phyloP scores from a whole-genome alignment of 2,113 vertebrate genomes.

The Hypomesus transpacificus region DNA sequence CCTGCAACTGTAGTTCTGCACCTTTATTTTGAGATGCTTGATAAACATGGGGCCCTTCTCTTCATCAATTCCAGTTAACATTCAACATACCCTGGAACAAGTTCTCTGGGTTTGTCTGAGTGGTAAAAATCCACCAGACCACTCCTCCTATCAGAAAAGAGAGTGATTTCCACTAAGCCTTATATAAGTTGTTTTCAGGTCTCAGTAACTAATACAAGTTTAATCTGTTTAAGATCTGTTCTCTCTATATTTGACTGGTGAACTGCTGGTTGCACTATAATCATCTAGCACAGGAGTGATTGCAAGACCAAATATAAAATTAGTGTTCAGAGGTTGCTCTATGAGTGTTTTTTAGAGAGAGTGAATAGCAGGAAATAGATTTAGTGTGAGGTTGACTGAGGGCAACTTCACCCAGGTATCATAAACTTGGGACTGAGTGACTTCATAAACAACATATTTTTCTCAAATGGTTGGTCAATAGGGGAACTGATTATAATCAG shows the following conservation, averaged over 20 bases:
- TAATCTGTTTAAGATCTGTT: background rate
- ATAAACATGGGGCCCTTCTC: no score
- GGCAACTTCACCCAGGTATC: background rate
- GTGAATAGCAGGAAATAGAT: background rate
- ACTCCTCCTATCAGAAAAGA: slow-evolving; percentile 31
- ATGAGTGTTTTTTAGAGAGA: background rate
- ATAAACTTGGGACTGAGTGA: slow-evolving; percentile 30
- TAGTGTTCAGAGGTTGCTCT: background rate
- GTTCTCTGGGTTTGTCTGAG: background rate
- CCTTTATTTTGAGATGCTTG: no score
- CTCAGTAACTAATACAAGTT: slow-evolving; percentile 37
- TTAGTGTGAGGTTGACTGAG: background rate
- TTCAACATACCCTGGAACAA: no score
- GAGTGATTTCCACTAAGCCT: slow-evolving; percentile 49
- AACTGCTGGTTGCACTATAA: background rate
- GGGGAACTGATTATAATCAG: slow-evolving; percentile 10
- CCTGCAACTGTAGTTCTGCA: no score
- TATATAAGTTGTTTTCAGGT: slow-evolving; percentile 53
- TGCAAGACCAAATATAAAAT: background rate
- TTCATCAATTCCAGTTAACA: no score
- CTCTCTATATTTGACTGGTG: background rate
- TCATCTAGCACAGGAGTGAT: background rate
- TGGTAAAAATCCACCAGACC: slow-evolving; percentile 15
- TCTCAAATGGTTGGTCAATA: slow-evolving; percentile 33
- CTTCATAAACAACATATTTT: slow-evolving; percentile 24